Percentiles rank a stretch among this genome's conserved stretches.
phyloP scores from a whole-genome alignment of 2,888 invertebrate species.

The Polydrusus tereticollis region DNA sequence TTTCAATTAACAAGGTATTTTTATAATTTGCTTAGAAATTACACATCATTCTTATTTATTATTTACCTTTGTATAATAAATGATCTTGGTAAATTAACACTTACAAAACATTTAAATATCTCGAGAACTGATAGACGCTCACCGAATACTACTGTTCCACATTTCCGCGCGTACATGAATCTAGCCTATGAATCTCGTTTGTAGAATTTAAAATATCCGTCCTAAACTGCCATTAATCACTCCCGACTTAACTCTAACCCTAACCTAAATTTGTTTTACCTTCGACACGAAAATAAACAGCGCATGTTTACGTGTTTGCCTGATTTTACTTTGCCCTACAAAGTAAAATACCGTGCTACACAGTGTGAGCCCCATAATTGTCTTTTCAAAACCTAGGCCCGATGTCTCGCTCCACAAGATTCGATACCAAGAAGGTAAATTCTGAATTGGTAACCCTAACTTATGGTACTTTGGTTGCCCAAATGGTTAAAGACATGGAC shows the following conservation, averaged over 20 bases:
- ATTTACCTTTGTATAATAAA: too few relatives aligned
- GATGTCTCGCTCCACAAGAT: conserved; percentile 80
- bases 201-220: not conserved
- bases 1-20: not conserved
- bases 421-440: conserved; percentile 88
- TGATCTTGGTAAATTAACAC: too few relatives aligned
- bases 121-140: too few relatives aligned
- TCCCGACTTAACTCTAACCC: not conserved
- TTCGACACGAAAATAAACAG: not conserved
- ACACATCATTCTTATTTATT: too few relatives aligned
- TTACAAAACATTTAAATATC: too few relatives aligned
- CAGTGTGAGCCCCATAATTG: too few relatives aligned
- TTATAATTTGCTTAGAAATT: not conserved
- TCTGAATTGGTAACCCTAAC: conserved; percentile 97
- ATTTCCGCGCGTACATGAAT: not conserved
- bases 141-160: not conserved
- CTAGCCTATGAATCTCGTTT: not conserved
- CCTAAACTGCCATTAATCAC: not conserved
- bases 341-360: too few relatives aligned
- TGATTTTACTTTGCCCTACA: too few relatives aligned
- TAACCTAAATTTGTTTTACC: not conserved
- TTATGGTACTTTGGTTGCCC: conserved; percentile 97
- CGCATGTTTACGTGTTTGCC: not conserved
- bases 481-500: conserved; percentile 96
- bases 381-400: not conserved